phyloP scores from a whole-genome alignment of 2,797 vertebrate genomes.

The Myotis vivesi region DNA sequence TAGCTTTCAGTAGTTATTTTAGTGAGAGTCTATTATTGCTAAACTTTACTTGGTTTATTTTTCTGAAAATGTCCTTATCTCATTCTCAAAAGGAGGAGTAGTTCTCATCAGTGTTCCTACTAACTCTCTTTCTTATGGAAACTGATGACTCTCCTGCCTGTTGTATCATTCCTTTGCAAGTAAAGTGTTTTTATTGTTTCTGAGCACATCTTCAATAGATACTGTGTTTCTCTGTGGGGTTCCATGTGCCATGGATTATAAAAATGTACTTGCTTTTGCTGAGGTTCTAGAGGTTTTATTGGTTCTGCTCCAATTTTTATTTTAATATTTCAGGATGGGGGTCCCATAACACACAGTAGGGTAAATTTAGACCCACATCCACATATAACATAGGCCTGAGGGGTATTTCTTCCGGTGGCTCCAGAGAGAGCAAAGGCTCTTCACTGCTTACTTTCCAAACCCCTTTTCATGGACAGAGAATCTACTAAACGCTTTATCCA shows the following conservation, averaged over 20 bases:
- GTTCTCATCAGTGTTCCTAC: background rate
- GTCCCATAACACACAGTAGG: background rate
- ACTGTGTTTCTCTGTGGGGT: background rate
- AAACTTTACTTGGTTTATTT: slow-evolving; percentile 16
- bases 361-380: background rate
- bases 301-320: background rate
- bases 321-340: background rate
- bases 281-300: slow-evolving; percentile 24
- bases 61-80: slow-evolving; percentile 32
- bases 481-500: background rate
- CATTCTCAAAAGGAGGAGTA: background rate
- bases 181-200: slow-evolving; percentile 19
- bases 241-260: background rate
- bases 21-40: background rate
- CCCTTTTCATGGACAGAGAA: background rate
- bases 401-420: slow-evolving; percentile 29
- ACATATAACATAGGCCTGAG: background rate
- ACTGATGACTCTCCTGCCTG: background rate
- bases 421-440: background rate
- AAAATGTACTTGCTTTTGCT: slow-evolving; percentile 48
- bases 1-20: slow-evolving; percentile 33
- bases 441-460: background rate
- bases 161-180: background rate
- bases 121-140: background rate
- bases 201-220: background rate